phyloP scores from a whole-genome alignment of 2,113 vertebrate species.

The Gobius niger region DNA sequence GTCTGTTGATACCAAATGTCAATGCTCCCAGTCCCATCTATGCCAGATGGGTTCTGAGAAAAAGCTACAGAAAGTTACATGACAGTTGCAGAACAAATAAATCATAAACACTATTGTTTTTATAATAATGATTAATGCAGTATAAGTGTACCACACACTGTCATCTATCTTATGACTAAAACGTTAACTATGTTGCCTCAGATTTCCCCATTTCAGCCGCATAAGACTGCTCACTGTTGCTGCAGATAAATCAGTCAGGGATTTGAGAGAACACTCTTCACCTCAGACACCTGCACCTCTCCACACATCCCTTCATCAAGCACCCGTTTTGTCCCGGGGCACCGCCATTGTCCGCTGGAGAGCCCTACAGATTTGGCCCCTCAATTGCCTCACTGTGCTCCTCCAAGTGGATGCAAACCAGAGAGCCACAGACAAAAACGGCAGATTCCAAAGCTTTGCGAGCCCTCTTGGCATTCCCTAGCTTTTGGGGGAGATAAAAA shows the following conservation, averaged over 20 bases:
- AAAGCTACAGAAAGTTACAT: too few relatives aligned
- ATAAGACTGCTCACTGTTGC: slow-evolving; percentile 34
- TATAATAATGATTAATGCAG: too few relatives aligned
- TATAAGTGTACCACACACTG: not conserved
- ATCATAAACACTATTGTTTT: too few relatives aligned
- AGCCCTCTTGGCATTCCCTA: slow-evolving; percentile 72
- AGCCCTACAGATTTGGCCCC: slow-evolving; percentile 72
- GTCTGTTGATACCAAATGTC: too few relatives aligned
- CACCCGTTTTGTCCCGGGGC: slow-evolving; percentile 80
- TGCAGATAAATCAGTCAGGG: slow-evolving; percentile 60
- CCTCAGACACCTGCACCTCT: slow-evolving; percentile 84
- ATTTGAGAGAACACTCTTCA: slow-evolving; percentile 68
- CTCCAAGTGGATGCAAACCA: slow-evolving; percentile 63
- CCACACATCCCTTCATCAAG: slow-evolving; percentile 79
- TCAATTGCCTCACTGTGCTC: slow-evolving; percentile 64
- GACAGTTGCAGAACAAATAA: too few relatives aligned
- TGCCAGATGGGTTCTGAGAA: too few relatives aligned
- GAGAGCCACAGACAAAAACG: slow-evolving; percentile 68
- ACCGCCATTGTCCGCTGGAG: slow-evolving; percentile 81
- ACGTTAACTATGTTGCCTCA: not conserved
- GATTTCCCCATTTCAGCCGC: not conserved
- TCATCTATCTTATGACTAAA: not conserved
- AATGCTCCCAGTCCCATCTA: too few relatives aligned
- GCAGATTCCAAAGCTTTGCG: slow-evolving; percentile 64
- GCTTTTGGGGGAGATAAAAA: slow-evolving; percentile 69